These are phyloP conservation scores for Drosophila bipectinata DNA, from an alignment of 1,140 invertebrate genomes.

Conservation along the genomic window DNA sequence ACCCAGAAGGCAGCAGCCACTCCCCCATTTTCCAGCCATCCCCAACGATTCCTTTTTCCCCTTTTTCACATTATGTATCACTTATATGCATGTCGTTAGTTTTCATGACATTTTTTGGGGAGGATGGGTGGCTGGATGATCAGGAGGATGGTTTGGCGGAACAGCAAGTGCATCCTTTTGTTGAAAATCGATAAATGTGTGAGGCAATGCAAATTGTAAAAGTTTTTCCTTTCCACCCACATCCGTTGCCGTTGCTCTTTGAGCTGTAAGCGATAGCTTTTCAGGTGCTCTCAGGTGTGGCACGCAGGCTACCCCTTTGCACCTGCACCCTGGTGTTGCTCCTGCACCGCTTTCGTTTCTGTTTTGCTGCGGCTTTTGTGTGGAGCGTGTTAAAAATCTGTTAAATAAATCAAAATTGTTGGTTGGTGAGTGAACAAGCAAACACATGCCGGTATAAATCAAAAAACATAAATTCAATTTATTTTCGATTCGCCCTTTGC, in stretches of 20 bases:
- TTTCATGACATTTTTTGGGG: slow-evolving; percentile 59
- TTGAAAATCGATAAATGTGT: slow-evolving; percentile 65
- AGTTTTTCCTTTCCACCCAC: slow-evolving; percentile 32
- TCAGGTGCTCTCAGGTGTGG: slow-evolving; percentile 60
- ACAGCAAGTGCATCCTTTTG: slow-evolving; percentile 53
- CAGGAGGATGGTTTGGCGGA: slow-evolving; percentile 4
- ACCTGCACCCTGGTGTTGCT: slow-evolving; percentile 21
- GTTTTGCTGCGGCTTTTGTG: slow-evolving; percentile 22
- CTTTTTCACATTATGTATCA: slow-evolving; percentile 64
- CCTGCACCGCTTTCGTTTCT: slow-evolving; percentile 2
- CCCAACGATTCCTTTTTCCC: not conserved
- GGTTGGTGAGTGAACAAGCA: slow-evolving; percentile 21
- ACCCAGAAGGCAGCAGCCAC: slow-evolving; percentile 40
- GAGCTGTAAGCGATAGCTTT: slow-evolving; percentile 79
- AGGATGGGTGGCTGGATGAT: not conserved
- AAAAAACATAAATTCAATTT: slow-evolving; percentile 51
- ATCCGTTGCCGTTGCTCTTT: slow-evolving; percentile 53
- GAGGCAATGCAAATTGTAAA: slow-evolving; percentile 59
- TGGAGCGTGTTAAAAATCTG: slow-evolving; percentile 51
- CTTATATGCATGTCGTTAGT: slow-evolving; percentile 79
- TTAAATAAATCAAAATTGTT: slow-evolving; percentile 61
- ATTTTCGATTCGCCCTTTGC: slow-evolving; percentile 13
- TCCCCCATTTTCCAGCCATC: not conserved
- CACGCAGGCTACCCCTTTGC: slow-evolving; percentile 33
- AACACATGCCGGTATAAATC: slow-evolving; percentile 40